Percentiles rank a stretch among this genome's conserved stretches.
phyloP scores from a whole-genome alignment of 2,113 vertebrate genomes.

The Pterocles burchelli region DNA sequence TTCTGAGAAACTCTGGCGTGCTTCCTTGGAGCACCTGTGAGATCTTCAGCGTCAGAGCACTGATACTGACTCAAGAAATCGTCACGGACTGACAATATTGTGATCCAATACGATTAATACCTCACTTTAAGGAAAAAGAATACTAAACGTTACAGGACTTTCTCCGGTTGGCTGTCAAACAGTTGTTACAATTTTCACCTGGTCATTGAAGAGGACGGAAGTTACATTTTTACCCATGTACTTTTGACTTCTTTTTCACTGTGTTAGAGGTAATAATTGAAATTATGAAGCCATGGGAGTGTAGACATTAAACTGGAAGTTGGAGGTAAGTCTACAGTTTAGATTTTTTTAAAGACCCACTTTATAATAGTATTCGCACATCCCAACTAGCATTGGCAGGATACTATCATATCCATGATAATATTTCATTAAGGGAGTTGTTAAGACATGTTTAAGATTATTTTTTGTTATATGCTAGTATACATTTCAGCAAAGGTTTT shows the following conservation, averaged over 20 bases:
- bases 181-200: not conserved
- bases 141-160: not conserved
- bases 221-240: not conserved
- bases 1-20: not conserved
- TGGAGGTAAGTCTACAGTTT: not conserved
- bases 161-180: not conserved
- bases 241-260: not conserved
- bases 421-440: not conserved
- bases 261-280: not conserved
- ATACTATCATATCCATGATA: not conserved
- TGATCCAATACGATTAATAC: not conserved
- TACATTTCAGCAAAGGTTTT: not conserved
- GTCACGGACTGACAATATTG: fast-evolving
- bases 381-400: not conserved
- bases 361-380: not conserved
- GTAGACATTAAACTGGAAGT: not conserved
- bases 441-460: not conserved
- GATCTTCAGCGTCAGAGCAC: not conserved
- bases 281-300: not conserved
- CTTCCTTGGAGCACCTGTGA: not conserved
- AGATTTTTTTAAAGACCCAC: not conserved
- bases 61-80: not conserved
- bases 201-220: not conserved
- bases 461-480: not conserved
- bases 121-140: not conserved